phyloP scores from a whole-genome alignment of 2,888 invertebrate genomes.

The Tubiluchus corallicola region DNA sequence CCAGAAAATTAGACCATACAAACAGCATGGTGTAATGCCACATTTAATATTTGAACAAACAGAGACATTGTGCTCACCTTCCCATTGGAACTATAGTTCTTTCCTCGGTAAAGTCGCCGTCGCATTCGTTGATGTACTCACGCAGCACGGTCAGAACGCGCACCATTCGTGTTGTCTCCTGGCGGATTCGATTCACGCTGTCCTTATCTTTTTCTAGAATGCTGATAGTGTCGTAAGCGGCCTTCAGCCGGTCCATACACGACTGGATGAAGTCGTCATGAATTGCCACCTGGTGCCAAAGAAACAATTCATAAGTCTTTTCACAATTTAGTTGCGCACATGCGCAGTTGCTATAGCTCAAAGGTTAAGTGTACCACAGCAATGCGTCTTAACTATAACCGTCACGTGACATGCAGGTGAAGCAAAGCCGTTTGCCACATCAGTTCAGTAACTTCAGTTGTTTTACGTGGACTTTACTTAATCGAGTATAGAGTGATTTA shows the following conservation, averaged over 20 bases:
- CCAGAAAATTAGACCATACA: no score
- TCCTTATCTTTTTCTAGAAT: slow-evolving; percentile 38
- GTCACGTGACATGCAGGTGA: no score
- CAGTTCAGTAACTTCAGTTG: no score
- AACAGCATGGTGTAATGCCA: no score
- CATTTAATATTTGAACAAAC: slow-evolving; percentile 4
- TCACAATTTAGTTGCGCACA: no score
- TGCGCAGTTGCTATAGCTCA: no score
- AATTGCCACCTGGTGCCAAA: slow-evolving; percentile 58
- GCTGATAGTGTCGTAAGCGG: slow-evolving; percentile 63
- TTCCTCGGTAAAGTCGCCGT: slow-evolving; percentile 50
- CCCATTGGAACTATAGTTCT: slow-evolving; percentile 70
- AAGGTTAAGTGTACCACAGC: no score
- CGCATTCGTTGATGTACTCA: slow-evolving; percentile 88
- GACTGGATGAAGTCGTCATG: slow-evolving; percentile 80
- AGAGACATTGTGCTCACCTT: slow-evolving; percentile 31
- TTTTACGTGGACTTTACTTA: no score
- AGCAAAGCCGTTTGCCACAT: no score
- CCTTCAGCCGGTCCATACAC: slow-evolving; percentile 70
- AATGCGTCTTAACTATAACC: no score
- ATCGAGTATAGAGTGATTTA: no score
- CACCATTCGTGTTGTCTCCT: slow-evolving; percentile 67
- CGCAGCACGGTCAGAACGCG: slow-evolving; percentile 80
- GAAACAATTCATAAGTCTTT: no score
- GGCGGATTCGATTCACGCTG: slow-evolving; percentile 35